A percentile compares a stretch with the other conserved stretches of the same genome.
These are phyloP conservation scores for Oophaga pumilio DNA, from an alignment of 2,113 vertebrate genomes.

Conservation along the genomic window DNA sequence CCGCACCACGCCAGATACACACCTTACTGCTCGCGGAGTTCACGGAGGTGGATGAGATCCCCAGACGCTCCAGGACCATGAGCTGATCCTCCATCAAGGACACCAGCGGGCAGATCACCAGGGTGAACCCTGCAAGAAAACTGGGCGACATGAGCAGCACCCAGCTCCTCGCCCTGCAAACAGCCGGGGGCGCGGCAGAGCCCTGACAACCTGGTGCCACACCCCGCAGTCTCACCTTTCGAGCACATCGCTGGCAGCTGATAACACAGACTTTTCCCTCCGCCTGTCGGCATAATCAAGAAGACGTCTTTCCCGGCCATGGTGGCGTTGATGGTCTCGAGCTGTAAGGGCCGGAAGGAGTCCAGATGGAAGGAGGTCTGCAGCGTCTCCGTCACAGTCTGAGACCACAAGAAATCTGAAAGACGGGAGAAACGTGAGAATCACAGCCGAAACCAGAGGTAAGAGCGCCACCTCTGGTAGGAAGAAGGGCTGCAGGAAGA, in stretches of 20 bases:
- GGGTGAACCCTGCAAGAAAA: constrained; percentile 82
- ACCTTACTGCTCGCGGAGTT: constrained; percentile 92
- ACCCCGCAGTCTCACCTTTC: constrained; percentile 72
- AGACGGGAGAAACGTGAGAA: neutral
- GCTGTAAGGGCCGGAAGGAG: constrained; percentile 85
- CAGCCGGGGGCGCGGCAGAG: no score
- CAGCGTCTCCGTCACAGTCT: constrained; percentile 74
- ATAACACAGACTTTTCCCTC: constrained; percentile 95
- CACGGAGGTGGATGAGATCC: constrained; percentile 80
- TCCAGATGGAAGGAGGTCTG: constrained; percentile 78
- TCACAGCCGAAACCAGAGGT: no score
- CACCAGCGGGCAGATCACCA: constrained; percentile 91
- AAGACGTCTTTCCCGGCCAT: constrained; percentile 89
- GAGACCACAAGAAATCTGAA: constrained; percentile 89
- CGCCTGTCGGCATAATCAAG: constrained; percentile 95
- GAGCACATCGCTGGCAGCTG: constrained; percentile 91
- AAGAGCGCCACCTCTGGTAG: no score
- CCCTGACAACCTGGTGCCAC: no score
- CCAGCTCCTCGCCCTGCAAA: no score
- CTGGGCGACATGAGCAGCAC: neutral
- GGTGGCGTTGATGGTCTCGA: constrained; percentile 87
- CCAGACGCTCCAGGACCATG: constrained; percentile 87
- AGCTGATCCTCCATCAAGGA: constrained; percentile 98
- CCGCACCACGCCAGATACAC: constrained; percentile 16
- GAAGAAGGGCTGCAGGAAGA: no score